Conservation (phyloP, 2,888 invertebrate genomes). For the Lacanobia oleracea region DNA sequence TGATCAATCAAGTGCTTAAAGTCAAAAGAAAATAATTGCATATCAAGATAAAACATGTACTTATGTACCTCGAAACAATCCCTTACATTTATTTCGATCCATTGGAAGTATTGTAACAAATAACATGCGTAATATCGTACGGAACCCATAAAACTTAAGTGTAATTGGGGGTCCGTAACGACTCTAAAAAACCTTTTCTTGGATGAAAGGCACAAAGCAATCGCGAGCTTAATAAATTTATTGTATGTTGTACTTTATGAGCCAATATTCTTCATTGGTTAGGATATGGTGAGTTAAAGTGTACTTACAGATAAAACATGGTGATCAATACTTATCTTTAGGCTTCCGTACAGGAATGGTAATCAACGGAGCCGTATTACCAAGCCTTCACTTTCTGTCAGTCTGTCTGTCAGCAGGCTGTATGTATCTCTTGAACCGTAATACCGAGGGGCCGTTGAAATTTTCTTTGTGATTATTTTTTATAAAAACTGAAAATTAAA, state of each 20-base stretch:
- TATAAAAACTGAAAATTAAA: no score
- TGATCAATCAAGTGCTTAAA: background rate
- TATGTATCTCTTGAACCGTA: background rate
- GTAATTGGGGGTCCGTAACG: conserved; percentile 56
- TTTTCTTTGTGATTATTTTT: no score
- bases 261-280: conserved; percentile 33
- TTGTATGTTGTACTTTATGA: conserved; percentile 38
- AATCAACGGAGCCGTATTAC: background rate
- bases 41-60: background rate
- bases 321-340: background rate
- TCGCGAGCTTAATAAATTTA: conserved; percentile 56
- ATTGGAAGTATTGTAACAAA: conserved; percentile 48
- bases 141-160: conserved; percentile 61
- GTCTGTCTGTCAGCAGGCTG: background rate
- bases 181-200: conserved; percentile 54
- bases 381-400: background rate
- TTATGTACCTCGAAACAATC: conserved; percentile 19
- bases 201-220: conserved; percentile 44
- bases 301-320: background rate
- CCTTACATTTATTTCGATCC: conserved; percentile 44
- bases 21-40: background rate
- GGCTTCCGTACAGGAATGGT: background rate
- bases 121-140: conserved; percentile 57
- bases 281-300: background rate
- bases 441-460: no score